A percentile compares a stretch with the other conserved stretches of the same genome.
These are phyloP conservation scores for Cerceris ruficornis DNA, from an alignment of 2,888 invertebrate species.

Conservation along the genomic window DNA sequence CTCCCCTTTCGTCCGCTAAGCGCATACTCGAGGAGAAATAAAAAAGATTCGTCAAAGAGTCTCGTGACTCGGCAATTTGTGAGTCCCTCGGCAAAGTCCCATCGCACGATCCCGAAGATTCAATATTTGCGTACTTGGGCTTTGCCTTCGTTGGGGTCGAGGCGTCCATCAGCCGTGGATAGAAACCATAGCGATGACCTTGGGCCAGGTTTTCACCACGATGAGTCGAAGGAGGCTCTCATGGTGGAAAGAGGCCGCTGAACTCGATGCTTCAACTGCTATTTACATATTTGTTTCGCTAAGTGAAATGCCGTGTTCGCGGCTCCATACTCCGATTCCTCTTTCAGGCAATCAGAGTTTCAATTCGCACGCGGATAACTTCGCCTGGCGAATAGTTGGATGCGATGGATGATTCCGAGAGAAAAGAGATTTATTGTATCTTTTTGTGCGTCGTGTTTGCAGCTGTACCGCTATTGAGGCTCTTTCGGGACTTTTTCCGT, in stretches of 20 bases:
- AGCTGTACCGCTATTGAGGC: too few species aligned
- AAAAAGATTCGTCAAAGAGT: neutral
- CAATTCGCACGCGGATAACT: constrained; percentile 30
- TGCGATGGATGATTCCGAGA: too few species aligned
- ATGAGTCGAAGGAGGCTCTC: constrained; percentile 31
- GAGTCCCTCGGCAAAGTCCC: constrained; percentile 31
- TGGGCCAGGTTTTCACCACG: constrained; percentile 57
- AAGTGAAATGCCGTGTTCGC: constrained; percentile 74
- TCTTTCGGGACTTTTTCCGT: too few species aligned
- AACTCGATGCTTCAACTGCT: constrained; percentile 62
- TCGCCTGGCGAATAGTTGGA: constrained; percentile 1
- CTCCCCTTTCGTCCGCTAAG: too few species aligned
- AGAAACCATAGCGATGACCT: constrained; percentile 57
- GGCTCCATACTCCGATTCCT: constrained; percentile 55
- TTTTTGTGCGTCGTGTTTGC: too few species aligned
- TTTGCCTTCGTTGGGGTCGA: constrained; percentile 50
- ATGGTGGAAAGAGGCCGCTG: constrained; percentile 53
- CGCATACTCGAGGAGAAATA: neutral
- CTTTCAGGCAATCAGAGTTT: constrained; percentile 24
- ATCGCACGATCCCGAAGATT: constrained; percentile 40
- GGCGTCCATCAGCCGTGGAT: constrained; percentile 41
- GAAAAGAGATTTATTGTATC: too few species aligned
- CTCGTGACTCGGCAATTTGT: constrained; percentile 37
- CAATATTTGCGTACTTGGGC: constrained; percentile 64
- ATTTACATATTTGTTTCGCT: constrained; percentile 74